Evolutionary conservation across 2,888 invertebrate genomes (phyloP).

Genomic region (Plemyria rubiginata): DNA sequence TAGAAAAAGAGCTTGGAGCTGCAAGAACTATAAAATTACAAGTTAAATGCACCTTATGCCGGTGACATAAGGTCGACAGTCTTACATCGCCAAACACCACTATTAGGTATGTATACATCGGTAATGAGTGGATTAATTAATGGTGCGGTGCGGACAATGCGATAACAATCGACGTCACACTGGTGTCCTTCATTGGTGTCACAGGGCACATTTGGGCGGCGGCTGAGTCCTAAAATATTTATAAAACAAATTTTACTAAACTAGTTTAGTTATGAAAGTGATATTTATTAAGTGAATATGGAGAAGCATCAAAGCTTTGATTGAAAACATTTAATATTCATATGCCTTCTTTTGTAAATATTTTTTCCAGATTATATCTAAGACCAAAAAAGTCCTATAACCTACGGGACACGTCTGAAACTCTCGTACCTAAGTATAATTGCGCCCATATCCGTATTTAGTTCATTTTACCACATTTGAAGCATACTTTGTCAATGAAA

Average conservation of each 20-base stretch:
- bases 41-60: constrained; percentile 11
- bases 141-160: constrained; percentile 49
- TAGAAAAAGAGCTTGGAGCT: constrained; percentile 19
- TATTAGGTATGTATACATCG: constrained; percentile 11
- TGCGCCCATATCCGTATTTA: background rate
- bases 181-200: constrained; percentile 66
- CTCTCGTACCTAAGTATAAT: background rate
- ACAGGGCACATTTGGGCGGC: constrained; percentile 79
- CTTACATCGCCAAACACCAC: constrained; percentile 19
- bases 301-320: background rate
- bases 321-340: background rate
- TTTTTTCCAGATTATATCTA: too few species aligned
- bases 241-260: constrained; percentile 50
- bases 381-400: too few species aligned
- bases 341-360: background rate
- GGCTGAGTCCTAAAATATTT: constrained; percentile 76
- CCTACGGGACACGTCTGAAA: too few species aligned
- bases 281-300: constrained; percentile 3
- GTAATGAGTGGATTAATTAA: constrained; percentile 23
- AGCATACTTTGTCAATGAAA: too few species aligned
- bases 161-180: constrained; percentile 55
- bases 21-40: constrained; percentile 4
- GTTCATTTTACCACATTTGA: too few species aligned
- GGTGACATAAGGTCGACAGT: constrained; percentile 1
- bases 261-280: constrained; percentile 13